phyloP scores from a whole-genome alignment of 2,888 invertebrate species.

The Conchocele bisecta region DNA sequence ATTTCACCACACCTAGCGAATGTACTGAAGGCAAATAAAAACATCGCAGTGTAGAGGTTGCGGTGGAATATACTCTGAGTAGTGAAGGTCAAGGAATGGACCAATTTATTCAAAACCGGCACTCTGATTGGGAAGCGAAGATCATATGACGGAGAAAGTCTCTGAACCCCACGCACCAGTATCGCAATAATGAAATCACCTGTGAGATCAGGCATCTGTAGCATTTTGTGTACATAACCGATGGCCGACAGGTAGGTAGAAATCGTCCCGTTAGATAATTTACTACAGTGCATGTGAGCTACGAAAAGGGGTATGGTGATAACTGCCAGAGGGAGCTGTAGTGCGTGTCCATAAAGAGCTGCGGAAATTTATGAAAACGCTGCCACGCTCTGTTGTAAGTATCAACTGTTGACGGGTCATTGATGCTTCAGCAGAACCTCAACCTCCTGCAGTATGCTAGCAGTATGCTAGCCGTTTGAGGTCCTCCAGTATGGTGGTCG shows the following conservation, averaged over 20 bases:
- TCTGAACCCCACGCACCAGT: not conserved
- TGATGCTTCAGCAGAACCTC: conserved; percentile 1
- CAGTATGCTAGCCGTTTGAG: not conserved
- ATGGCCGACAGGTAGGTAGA: not conserved
- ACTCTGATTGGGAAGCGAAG: no score
- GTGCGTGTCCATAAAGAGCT: no score
- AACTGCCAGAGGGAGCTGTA: not conserved
- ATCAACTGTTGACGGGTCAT: not conserved
- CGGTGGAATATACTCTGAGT: no score
- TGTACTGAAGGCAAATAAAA: no score
- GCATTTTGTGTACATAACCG: not conserved
- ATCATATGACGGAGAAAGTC: no score
- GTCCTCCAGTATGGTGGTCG: not conserved
- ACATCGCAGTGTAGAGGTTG: no score
- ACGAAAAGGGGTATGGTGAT: not conserved
- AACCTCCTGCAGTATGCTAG: not conserved
- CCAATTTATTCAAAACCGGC: no score
- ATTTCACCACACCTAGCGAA: no score
- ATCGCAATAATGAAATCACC: not conserved
- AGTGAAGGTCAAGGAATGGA: no score
- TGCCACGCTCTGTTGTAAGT: not conserved
- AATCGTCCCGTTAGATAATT: not conserved
- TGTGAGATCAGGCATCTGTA: not conserved
- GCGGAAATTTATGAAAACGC: no score
- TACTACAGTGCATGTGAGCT: not conserved